Evolutionary conservation across 1,140 invertebrate genomes (phyloP), one percentile per base, ranked within the genome.

Genomic region (Cherax quadricarinatus): DNA sequence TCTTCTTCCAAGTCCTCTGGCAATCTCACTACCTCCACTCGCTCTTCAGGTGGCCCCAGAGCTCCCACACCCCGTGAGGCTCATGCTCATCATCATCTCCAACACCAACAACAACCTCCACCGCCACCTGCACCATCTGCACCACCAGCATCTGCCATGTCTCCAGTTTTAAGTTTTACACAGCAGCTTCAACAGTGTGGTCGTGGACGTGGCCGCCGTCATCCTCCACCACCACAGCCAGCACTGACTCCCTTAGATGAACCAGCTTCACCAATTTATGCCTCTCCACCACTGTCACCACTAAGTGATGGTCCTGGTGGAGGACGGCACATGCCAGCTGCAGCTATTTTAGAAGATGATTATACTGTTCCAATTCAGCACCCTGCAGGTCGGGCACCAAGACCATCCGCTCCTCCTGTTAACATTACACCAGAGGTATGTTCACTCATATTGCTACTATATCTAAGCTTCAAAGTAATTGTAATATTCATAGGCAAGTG

Each of bases 241-340:
- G 95, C 88, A 95, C 95, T 93, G 89, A 95, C 97, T 14, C 95
- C 97, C 49, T 96, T 97, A 92, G 97, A 96, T 94, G 97, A 97
- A 94, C 97, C 97, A 2, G 96, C 97, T 94, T 97, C 96, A 93
- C 98, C 98, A 1, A 96, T 98, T 53, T 98, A 98, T 94, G 97
- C 97, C 3, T 97, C 97, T 82, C 97, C 97, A 18, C 97, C 97
- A 1, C 96, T 97, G 87, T 98, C 97, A 82, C 98, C 98, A n/a
- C 96, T 97, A 92, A 97, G 97, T 95, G 97, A 97, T 94, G 93
- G 80, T 93, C 91, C 91, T 60, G 91, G 91, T 53, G 86, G 91
- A 85, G 91, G 91, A 60, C 78, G 85, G 21, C 88, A 94, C 24
- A 53, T 92, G 5, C 85, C 89, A 24, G 92, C 91, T 48, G 60